These are phyloP conservation scores for Muscidifurax raptorellus DNA, from an alignment of 1,140 invertebrate species.

Conservation along the genomic window DNA sequence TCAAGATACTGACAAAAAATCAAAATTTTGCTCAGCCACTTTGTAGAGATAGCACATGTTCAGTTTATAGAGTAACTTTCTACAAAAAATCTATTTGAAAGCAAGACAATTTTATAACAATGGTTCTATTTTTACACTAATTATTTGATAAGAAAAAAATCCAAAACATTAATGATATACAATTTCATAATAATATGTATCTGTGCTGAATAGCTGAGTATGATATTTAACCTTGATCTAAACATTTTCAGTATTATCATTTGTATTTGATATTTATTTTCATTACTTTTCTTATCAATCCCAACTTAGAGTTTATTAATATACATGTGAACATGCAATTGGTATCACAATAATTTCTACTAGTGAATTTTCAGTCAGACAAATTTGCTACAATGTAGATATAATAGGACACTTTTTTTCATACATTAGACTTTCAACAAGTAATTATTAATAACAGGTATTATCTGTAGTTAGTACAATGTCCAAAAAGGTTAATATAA, in stretches of 20 bases:
- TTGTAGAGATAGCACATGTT: not conserved
- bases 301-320: not conserved
- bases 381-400: not conserved
- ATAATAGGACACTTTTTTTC: not conserved
- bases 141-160: not conserved
- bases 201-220: not conserved
- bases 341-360: slow-evolving; percentile 14
- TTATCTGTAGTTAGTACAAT: not conserved
- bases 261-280: not conserved
- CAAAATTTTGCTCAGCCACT: not conserved
- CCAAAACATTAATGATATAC: not conserved
- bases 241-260: not conserved
- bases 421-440: not conserved
- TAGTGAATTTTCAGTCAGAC: slow-evolving; percentile 32
- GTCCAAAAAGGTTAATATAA: not conserved
- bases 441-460: not conserved
- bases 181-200: slow-evolving; percentile 6
- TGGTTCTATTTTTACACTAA: too few species aligned
- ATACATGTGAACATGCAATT: not conserved
- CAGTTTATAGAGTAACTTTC: not conserved
- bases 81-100: too few species aligned
- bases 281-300: not conserved
- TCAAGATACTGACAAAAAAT: not conserved
- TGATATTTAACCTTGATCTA: not conserved
- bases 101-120: too few species aligned